Conservation (phyloP, 2,113 vertebrate species). For the Serinus canaria region DNA sequence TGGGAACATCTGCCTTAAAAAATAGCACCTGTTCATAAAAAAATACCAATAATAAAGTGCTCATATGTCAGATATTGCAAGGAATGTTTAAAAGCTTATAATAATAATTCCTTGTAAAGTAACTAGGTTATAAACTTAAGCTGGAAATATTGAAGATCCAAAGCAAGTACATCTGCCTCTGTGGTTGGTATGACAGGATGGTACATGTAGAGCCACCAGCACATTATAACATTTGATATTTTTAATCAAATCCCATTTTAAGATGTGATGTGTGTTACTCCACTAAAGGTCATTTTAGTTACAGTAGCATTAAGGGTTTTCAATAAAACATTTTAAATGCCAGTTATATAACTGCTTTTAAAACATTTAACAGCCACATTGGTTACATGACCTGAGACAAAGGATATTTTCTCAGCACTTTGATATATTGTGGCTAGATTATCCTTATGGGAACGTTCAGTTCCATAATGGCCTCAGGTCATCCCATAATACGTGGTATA, state of each 20-base stretch:
- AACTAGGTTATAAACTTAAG: not conserved
- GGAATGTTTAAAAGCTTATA: not conserved
- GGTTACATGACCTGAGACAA: constrained; percentile 67
- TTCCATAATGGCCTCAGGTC: constrained; percentile 51
- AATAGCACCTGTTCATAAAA: constrained; percentile 8
- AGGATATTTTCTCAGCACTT: constrained; percentile 59
- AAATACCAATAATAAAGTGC: not conserved
- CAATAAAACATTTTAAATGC: constrained; percentile 73
- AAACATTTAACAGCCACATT: constrained; percentile 64
- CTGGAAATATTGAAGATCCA: not conserved
- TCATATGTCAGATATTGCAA: not conserved
- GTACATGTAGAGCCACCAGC: not conserved
- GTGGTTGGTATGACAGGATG: not conserved
- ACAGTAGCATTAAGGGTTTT: constrained; percentile 63
- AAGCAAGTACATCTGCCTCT: not conserved
- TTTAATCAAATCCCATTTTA: constrained; percentile 62
- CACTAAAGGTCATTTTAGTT: constrained; percentile 61
- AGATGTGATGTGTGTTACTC: constrained; percentile 52
- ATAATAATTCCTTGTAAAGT: not conserved
- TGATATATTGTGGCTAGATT: constrained; percentile 61
- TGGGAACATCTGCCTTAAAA: constrained; percentile 31
- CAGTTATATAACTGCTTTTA: constrained; percentile 72
- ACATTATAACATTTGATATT: constrained; percentile 36
- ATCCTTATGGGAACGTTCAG: constrained; percentile 52
- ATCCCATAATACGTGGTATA: constrained; percentile 14